phyloP scores from a whole-genome alignment of 2,797 vertebrate genomes.

The Atherinosoma microstoma region DNA sequence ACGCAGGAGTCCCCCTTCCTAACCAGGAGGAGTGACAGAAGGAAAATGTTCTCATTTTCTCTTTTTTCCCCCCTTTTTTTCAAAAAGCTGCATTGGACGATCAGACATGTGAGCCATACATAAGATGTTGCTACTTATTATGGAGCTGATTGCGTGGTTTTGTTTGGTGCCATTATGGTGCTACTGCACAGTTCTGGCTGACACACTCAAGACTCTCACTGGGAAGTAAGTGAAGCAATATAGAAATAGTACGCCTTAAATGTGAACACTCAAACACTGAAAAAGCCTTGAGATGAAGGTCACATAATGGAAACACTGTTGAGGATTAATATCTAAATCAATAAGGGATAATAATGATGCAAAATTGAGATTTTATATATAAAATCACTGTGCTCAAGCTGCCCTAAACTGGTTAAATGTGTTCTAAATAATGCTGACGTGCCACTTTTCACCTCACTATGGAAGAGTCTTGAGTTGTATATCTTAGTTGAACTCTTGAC shows the following conservation, averaged over 20 bases:
- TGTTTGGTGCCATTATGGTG: slow-evolving; percentile 14
- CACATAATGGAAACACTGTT: neutral
- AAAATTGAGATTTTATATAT: slow-evolving; percentile 13
- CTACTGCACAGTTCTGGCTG: slow-evolving; percentile 15
- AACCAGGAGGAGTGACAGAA: slow-evolving; percentile 16
- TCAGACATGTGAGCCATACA: neutral
- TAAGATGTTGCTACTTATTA: neutral
- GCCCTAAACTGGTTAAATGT: slow-evolving; percentile 19
- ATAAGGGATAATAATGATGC: neutral
- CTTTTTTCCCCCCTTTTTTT: neutral
- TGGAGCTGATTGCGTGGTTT: neutral
- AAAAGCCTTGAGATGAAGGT: neutral
- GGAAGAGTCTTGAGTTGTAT: slow-evolving; percentile 49
- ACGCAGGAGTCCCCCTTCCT: slow-evolving; percentile 5
- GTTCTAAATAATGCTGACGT: slow-evolving; percentile 27
- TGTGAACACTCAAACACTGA: neutral
- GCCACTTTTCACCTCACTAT: slow-evolving; percentile 43
- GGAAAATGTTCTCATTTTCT: neutral
- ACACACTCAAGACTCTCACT: slow-evolving; percentile 3
- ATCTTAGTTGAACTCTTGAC: slow-evolving; percentile 41
- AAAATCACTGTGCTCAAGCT: slow-evolving; percentile 20
- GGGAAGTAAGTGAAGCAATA: neutral
- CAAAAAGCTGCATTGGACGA: neutral
- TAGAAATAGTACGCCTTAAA: slow-evolving; percentile 3
- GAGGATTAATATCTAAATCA: neutral